Evolutionary conservation across 2,113 vertebrate species (phyloP).

Genomic region (Epinephelus lanceolatus): DNA sequence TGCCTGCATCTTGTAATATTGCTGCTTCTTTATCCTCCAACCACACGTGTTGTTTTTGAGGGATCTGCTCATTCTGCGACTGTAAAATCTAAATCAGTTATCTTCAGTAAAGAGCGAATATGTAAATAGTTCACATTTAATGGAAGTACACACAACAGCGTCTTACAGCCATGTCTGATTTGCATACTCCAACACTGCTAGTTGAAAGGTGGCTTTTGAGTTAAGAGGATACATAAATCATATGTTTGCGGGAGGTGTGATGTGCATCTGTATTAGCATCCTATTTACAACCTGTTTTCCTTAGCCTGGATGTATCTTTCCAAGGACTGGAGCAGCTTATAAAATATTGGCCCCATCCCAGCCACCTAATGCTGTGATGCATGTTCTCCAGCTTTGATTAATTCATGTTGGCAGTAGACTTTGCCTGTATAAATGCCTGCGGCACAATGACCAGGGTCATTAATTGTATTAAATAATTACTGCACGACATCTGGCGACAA

Average conservation of each 20-base stretch:
- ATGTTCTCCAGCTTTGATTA: slow-evolving; percentile 55
- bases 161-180: slow-evolving; percentile 56
- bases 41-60: slow-evolving; percentile 2
- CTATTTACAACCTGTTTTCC: slow-evolving; percentile 68
- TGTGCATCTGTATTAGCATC: slow-evolving; percentile 63
- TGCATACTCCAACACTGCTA: slow-evolving; percentile 65
- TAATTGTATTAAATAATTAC: slow-evolving; percentile 69
- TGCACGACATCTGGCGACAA: slow-evolving; percentile 34
- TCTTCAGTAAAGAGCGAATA: slow-evolving; percentile 41
- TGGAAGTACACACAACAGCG: slow-evolving; percentile 54
- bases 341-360: slow-evolving; percentile 53
- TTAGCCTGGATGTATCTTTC: slow-evolving; percentile 30
- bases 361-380: slow-evolving; percentile 25
- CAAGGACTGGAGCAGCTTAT: slow-evolving; percentile 39
- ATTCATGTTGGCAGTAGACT: slow-evolving; percentile 54
- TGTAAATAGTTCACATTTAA: slow-evolving; percentile 67
- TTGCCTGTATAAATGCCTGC: slow-evolving; percentile 62
- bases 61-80: slow-evolving; percentile 6
- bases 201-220: slow-evolving; percentile 73
- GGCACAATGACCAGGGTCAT: slow-evolving; percentile 61
- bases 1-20: background rate
- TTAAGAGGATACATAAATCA: slow-evolving; percentile 76
- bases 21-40: background rate
- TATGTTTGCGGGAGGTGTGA: slow-evolving; percentile 56
- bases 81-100: slow-evolving; percentile 41